Evolutionary conservation across 2,113 vertebrate species (phyloP), one percentile per base, ranked within the genome.

Genomic region (Salvelinus alpinus): DNA sequence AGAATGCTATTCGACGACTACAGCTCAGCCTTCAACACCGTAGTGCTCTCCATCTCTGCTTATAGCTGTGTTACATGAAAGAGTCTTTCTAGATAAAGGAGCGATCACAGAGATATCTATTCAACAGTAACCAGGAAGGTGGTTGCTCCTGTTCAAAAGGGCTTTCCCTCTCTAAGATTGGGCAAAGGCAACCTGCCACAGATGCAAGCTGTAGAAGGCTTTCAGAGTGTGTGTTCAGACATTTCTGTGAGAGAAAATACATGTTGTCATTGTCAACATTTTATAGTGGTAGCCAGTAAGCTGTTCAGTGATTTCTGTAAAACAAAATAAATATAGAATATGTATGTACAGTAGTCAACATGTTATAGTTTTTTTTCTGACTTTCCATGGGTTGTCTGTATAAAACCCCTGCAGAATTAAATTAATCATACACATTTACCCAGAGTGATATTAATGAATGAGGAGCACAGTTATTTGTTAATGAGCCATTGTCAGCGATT

Each of bases 401-500:
- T 68, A 38, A 34, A 57, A 57, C 51, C 51, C 3, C 14, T 11
- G 5, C 12, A 71, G 24, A 18, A 62, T 73, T 67, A 74, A 57
- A 27, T 72, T 57, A 72, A 18, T 71, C 81, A 78, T 78, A n/a
- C 79, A 73, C 70, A 74, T 79, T 68, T 79, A 78, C 84, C 78
- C 76, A 44, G 59, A 25, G 60, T 71, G 57, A 70, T 76, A 69
- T 66, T 74, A 77, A 34, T 29, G 78, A 57, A 54, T 71, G 13
- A 64, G 73, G 74, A 68, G 38, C 1, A 7, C 54, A 72, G 76
- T 82, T 71, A 72, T 69, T 74, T 70, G 48, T 73, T 81, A 79
- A 79, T 78, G 80, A 83, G 74, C 74, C 71, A 24, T n/a, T 18
- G 66, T 81, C 81, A 78, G 83, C 72, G 27, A 24, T 74, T 78